Evolutionary conservation across 2,113 vertebrate genomes (phyloP), one percentile per base, ranked within the genome.

Genomic region (Serinus canaria): DNA sequence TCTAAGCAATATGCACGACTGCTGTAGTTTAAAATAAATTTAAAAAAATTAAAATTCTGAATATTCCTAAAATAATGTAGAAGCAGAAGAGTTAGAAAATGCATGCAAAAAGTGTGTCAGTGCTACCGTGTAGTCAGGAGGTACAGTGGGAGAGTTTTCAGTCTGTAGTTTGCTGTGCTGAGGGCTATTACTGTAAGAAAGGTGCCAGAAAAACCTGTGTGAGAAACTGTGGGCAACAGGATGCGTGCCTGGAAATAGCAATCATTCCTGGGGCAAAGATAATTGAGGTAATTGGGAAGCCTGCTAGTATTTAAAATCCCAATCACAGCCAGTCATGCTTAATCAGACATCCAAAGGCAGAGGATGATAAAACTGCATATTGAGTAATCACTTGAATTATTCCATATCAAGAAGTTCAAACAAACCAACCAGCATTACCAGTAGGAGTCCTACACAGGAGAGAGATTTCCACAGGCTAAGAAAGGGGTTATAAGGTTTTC

Each of bases 171-270:
- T 69, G 62, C 53, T 79, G 69, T 82, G 52, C 49, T 74, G 44
- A 60, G 47, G 47, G 69, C 39, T 89, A 35, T 77, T 67, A n/a
- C 68, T 64, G 25, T 46, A 60, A 73, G 56, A 46, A 47, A 13
- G 75, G 82, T 83, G 79, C 64, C 76, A 93, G 83, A 87, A 87
- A 78, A 95, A 73, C 73, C 91, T 58, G 87, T 92, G 89, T 86
- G 88, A 83, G 83, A 95, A 95, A 84, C 73, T 89, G 87, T 0
- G 15, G 92, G 62, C 87, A 87, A 91, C 89, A 96, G 94, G 94
- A 95, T 89, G 83, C 0, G 0, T 75, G 85, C 80, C 81, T 97
- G 96, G 92, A 95, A 95, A 96, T 95, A 91, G 91, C 95, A 94
- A n/a, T 91, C 89, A 94, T 94, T 95, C 89, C 81, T 78, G 58